phyloP scores from a whole-genome alignment of 2,888 invertebrate species.

The Glomeris marginata region DNA sequence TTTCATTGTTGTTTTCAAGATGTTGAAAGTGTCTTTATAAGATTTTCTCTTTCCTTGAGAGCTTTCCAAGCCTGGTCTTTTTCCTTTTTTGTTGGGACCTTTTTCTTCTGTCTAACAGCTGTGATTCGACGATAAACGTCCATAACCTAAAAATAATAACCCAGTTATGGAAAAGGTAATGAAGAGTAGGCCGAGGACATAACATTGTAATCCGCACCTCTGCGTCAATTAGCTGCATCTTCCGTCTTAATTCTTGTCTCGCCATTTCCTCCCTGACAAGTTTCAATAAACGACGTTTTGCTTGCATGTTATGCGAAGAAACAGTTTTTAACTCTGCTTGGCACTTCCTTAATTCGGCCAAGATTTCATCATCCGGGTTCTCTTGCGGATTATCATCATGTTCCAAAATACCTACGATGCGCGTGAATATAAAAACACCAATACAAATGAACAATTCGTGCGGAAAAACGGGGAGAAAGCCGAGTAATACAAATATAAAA shows the following conservation, averaged over 20 bases:
- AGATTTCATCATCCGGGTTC: slow-evolving; percentile 64
- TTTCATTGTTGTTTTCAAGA: neutral
- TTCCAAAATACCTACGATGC: slow-evolving; percentile 26
- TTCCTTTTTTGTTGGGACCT: slow-evolving; percentile 60
- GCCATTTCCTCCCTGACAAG: slow-evolving; percentile 63
- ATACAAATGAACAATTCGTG: neutral
- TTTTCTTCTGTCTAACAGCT: slow-evolving; percentile 63
- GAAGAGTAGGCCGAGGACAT: no score
- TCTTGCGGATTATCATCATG: slow-evolving; percentile 27
- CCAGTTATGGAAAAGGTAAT: neutral
- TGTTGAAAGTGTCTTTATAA: slow-evolving; percentile 9
- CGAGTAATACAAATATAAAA: no score
- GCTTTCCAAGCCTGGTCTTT: slow-evolving; percentile 61
- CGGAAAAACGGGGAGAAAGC: neutral
- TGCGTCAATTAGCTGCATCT: slow-evolving; percentile 51
- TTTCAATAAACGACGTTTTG: slow-evolving; percentile 49
- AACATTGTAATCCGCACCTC: slow-evolving; percentile 28
- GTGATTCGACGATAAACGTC: slow-evolving; percentile 72
- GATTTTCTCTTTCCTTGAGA: slow-evolving; percentile 41
- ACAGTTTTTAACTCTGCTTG: slow-evolving; percentile 48
- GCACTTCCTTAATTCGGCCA: slow-evolving; percentile 71
- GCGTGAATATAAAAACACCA: neutral
- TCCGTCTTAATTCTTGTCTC: slow-evolving; percentile 57
- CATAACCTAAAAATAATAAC: slow-evolving; percentile 37
- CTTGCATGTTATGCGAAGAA: slow-evolving; percentile 52